A percentile compares a stretch with the other conserved stretches of the same genome.
Conservation (phyloP, 2,888 invertebrate genomes). For the Oligia strigilis region DNA sequence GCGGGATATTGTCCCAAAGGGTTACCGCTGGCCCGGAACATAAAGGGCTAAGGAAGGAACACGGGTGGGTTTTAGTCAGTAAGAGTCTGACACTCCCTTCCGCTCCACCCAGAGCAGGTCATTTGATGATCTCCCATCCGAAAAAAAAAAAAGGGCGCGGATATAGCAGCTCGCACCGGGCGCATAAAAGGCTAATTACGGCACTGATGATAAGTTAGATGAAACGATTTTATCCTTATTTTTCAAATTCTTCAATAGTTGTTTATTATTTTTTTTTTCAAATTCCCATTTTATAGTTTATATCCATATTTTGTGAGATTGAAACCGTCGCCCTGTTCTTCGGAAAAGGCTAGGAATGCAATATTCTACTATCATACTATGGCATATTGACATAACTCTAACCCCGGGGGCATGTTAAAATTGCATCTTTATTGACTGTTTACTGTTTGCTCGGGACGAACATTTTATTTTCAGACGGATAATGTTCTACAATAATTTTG, state of each 20-base stretch:
- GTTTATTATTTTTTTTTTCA: background rate
- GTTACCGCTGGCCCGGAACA: no score
- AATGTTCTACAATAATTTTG: background rate
- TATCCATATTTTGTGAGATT: background rate
- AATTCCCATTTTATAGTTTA: background rate
- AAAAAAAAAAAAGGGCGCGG: no score
- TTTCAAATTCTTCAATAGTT: background rate
- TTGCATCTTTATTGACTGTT: background rate
- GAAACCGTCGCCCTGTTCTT: background rate
- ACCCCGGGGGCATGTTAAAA: background rate
- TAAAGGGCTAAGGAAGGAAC: no score
- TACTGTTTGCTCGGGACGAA: background rate
- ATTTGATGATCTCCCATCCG: no score
- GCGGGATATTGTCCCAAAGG: no score
- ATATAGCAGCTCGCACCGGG: no score
- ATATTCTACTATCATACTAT: slow-evolving; percentile 8
- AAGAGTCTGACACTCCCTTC: no score
- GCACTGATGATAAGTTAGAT: background rate
- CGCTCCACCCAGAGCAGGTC: no score
- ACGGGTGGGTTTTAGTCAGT: no score
- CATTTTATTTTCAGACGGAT: background rate
- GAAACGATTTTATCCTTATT: background rate
- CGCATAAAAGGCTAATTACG: no score
- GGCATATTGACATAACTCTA: background rate
- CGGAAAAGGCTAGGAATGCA: background rate